Evolutionary conservation across 2,113 vertebrate genomes (phyloP), one percentile per base, ranked within the genome.

Genomic region (Scartelaos histophorus): DNA sequence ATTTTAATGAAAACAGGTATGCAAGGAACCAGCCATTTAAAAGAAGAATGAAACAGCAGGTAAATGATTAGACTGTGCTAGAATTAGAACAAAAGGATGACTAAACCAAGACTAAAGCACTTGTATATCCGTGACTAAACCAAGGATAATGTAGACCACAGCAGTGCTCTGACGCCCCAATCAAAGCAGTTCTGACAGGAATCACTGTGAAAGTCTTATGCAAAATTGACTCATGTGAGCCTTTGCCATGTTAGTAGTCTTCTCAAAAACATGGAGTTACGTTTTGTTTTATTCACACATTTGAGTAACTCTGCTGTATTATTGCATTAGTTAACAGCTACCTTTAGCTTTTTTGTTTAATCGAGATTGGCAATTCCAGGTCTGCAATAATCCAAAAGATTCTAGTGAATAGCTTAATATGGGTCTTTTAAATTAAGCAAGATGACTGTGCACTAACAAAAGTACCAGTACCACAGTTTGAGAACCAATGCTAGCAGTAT

Each of bases 41-140:
- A 60, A 25, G 38, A 43, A 43, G 38, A 43, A 43, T 43, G 38
- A 43, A 43, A 43, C 51, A 53, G 19, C 19, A 54, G 51, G 51
- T 54, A 21, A n/a, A 54, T 54, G 12, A 25, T 6, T 24, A 58
- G 12, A 58, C 6, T 24, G 10, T 2, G 21, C 56, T 25, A 21
- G 19, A 58, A 11, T 58, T 25, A 24, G 56, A 58, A 58, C 56
- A 58, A 54, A 51, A 51, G 47, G 47, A 51, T 51, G 47, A 51
- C 47, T 51, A 56, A 56, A 56, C 53, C n/a, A 56, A 11, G 53
- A 22, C n/a, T 56, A 56, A n/a, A 56, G n/a, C n/a, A 58, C 56
- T 10, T 22, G 56, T 10, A 43, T 43, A 43, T 43, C 38, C 38
- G 10, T 43, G 56, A 24, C 22, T 25, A 25, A 58, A 58, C 11